phyloP scores from a whole-genome alignment of 2,888 invertebrate species.

The Ornithoptera priamus region DNA sequence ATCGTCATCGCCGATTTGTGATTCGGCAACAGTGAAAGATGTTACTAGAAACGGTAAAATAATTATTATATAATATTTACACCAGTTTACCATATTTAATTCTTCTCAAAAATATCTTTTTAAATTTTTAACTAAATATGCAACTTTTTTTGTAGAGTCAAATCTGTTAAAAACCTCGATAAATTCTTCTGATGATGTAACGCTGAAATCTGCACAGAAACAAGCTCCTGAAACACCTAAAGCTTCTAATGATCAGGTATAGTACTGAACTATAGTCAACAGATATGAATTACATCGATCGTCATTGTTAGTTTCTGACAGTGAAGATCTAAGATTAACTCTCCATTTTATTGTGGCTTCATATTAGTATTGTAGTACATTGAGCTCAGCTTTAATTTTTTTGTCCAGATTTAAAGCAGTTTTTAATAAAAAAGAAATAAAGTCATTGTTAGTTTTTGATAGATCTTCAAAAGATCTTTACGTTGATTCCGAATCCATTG shows the following conservation, averaged over 20 bases:
- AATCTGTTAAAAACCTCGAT: conserved; percentile 59
- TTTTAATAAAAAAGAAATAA: too few relatives aligned
- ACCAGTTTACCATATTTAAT: too few relatives aligned
- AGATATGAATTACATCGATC: too few relatives aligned
- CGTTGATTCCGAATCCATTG: not conserved
- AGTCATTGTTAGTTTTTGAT: not conserved
- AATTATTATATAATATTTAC: too few relatives aligned
- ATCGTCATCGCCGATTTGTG: conserved; percentile 5
- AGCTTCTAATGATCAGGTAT: too few relatives aligned
- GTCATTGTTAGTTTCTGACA: too few relatives aligned
- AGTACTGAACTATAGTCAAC: too few relatives aligned
- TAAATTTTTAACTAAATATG: not conserved
- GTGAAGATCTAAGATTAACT: too few relatives aligned
- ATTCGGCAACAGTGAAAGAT: not conserved
- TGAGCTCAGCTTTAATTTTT: not conserved
- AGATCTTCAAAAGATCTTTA: not conserved
- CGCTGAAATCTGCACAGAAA: conserved; percentile 68
- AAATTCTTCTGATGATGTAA: conserved; percentile 62
- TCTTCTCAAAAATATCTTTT: too few relatives aligned
- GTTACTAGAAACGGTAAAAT: conserved; percentile 1
- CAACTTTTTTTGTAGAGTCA: conserved; percentile 41
- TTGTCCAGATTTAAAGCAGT: not conserved
- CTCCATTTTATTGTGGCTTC: too few relatives aligned
- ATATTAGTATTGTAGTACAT: too few relatives aligned
- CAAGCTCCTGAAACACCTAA: conserved; percentile 41